These are phyloP conservation scores for Dicyrtomina minuta DNA, from an alignment of 2,888 invertebrate genomes.

Conservation along the genomic window DNA sequence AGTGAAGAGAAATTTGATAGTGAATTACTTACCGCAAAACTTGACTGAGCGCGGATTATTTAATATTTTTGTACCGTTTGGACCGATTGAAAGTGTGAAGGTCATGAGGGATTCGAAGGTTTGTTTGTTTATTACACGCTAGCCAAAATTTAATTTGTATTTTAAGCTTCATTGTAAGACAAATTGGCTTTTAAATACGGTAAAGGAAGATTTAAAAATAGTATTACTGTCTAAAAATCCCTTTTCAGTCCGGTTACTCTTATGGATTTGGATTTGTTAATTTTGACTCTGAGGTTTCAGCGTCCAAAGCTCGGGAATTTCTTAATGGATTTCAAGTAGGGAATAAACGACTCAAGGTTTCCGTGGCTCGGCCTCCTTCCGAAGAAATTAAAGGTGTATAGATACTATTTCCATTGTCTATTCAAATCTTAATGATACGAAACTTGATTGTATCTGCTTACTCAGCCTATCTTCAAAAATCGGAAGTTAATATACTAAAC, in stretches of 20 bases:
- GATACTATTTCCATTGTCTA: not conserved
- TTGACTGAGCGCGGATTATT: constrained; percentile 89
- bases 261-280: constrained; percentile 96
- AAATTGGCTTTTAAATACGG: not conserved
- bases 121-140: constrained; percentile 41
- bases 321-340: constrained; percentile 85
- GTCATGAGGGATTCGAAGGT: constrained; percentile 90
- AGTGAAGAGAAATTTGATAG: constrained; percentile 71
- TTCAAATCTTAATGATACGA: not conserved
- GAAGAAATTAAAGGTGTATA: constrained; percentile 78
- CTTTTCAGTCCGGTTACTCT: constrained; percentile 83
- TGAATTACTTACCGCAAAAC: constrained; percentile 92
- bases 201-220: not conserved
- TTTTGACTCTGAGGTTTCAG: constrained; percentile 81
- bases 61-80: constrained; percentile 83
- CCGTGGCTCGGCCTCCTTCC: constrained; percentile 86
- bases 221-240: not conserved
- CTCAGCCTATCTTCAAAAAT: no score
- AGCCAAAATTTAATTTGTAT: constrained; percentile 1
- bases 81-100: constrained; percentile 84
- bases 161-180: not conserved
- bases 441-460: no score
- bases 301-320: constrained; percentile 78
- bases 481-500: no score
- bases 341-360: constrained; percentile 90